Evolutionary conservation across 1,140 invertebrate species (phyloP).

Genomic region (Drosophila mauritiana): DNA sequence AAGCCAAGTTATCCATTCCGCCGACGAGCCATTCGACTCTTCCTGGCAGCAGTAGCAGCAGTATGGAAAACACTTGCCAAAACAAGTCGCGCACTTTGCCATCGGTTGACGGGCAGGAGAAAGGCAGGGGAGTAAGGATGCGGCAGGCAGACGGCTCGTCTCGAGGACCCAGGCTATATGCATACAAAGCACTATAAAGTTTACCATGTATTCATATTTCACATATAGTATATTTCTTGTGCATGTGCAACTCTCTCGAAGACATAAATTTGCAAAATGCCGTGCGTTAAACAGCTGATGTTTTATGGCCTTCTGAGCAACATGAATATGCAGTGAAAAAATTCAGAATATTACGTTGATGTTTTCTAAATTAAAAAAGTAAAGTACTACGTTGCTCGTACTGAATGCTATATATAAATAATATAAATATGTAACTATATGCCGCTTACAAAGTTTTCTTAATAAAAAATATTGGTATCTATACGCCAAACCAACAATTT

Average conservation of each 20-base stretch:
- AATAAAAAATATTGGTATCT: too few species aligned
- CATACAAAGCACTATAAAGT: slow-evolving; percentile 33
- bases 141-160: slow-evolving; percentile 42
- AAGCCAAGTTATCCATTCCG: slow-evolving; percentile 60
- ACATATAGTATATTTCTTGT: slow-evolving; percentile 19
- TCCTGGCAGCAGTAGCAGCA: slow-evolving; percentile 18
- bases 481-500: too few species aligned
- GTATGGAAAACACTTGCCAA: slow-evolving; percentile 63
- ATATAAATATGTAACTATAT: too few species aligned
- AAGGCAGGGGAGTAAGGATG: slow-evolving; percentile 1
- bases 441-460: too few species aligned
- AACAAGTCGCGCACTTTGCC: slow-evolving; percentile 68
- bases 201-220: slow-evolving; percentile 40
- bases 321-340: slow-evolving; percentile 13
- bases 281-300: slow-evolving; percentile 74
- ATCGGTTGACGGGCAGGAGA: slow-evolving; percentile 11
- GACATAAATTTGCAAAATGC: slow-evolving; percentile 69
- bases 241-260: slow-evolving; percentile 62
- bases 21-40: slow-evolving; percentile 40
- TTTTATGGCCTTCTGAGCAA: slow-evolving; percentile 59
- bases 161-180: slow-evolving; percentile 48
- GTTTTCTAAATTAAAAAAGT: too few species aligned
- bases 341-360: background rate
- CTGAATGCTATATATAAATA: too few species aligned
- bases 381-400: too few species aligned